phyloP scores from a whole-genome alignment of 1,140 invertebrate genomes.

The Doryteuthis pealeii region DNA sequence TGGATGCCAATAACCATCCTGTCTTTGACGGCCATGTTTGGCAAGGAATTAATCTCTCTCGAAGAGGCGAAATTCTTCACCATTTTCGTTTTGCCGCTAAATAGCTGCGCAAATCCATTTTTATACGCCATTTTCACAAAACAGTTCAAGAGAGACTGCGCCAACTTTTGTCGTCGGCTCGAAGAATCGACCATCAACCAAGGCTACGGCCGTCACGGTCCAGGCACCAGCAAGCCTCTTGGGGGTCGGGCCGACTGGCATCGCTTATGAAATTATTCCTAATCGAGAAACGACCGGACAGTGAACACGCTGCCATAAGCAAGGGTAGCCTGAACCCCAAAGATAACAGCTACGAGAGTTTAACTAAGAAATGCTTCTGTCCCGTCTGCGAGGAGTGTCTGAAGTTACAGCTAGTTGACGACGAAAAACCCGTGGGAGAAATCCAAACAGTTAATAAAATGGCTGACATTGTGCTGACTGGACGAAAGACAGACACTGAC shows the following conservation, averaged over 20 bases:
- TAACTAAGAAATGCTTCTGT: background rate
- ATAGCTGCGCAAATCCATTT: slow-evolving; percentile 96
- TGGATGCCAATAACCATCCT: slow-evolving; percentile 98
- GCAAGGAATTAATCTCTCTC: slow-evolving; percentile 84
- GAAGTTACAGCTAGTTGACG: background rate
- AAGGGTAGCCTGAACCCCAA: background rate
- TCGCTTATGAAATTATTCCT: background rate
- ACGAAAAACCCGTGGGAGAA: background rate
- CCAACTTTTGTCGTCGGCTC: slow-evolving; percentile 74
- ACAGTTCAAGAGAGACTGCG: slow-evolving; percentile 97
- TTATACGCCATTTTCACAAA: slow-evolving; percentile 95
- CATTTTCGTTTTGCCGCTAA: slow-evolving; percentile 90
- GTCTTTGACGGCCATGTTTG: slow-evolving; percentile 88
- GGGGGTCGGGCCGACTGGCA: background rate
- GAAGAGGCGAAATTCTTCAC: slow-evolving; percentile 97
- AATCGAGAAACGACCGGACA: background rate
- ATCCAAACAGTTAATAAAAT: background rate
- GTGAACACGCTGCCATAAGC: background rate
- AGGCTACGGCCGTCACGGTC: background rate
- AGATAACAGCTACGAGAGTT: background rate
- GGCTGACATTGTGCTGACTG: background rate
- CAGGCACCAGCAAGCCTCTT: background rate
- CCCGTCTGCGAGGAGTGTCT: background rate
- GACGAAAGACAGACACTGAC: background rate
- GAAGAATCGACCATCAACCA: slow-evolving; percentile 50